These are phyloP conservation scores for Ptycholaimellus sp. DNA, from an alignment of 2,888 invertebrate genomes.

Conservation along the genomic window DNA sequence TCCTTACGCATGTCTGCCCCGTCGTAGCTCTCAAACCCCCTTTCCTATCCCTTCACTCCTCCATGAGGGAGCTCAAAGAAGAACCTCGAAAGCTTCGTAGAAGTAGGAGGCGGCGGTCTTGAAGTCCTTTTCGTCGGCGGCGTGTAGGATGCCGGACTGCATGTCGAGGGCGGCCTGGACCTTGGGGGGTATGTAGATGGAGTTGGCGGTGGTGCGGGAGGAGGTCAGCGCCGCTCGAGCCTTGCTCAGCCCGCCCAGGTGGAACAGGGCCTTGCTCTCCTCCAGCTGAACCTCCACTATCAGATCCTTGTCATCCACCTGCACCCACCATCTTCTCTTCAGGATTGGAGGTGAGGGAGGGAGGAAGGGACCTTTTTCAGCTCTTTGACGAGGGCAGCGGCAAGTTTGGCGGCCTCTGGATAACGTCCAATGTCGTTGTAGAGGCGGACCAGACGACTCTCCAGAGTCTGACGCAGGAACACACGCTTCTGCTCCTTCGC, in stretches of 20 bases:
- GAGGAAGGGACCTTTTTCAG: too few relatives aligned
- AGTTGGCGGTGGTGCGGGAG: conserved; percentile 95
- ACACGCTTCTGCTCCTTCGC: conserved; percentile 89
- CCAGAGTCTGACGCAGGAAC: conserved; percentile 78
- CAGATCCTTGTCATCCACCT: conserved; percentile 92
- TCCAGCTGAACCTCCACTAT: conserved; percentile 89
- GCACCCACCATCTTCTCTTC: conserved; percentile 60
- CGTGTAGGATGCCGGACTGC: conserved; percentile 90
- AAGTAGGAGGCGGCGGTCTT: conserved; percentile 99
- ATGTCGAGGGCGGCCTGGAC: conserved; percentile 89
- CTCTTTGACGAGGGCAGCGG: conserved; percentile 35
- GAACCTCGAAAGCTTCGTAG: conserved; percentile 92
- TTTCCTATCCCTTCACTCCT: too few relatives aligned
- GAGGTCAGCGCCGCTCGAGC: conserved; percentile 78
- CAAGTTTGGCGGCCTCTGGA: conserved; percentile 13
- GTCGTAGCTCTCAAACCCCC: too few relatives aligned
- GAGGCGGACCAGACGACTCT: conserved; percentile 73
- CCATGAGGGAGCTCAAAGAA: too few relatives aligned
- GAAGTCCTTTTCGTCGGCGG: conserved; percentile 97
- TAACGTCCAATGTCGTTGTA: conserved; percentile 37
- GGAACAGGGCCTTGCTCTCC: conserved; percentile 95
- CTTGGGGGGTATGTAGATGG: conserved; percentile 94
- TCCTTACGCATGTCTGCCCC: conserved; percentile 62
- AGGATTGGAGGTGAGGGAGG: too few relatives aligned
- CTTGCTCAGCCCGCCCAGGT: conserved; percentile 80